phyloP scores from a whole-genome alignment of 2,888 invertebrate genomes.

The Parnassius glacialis region DNA sequence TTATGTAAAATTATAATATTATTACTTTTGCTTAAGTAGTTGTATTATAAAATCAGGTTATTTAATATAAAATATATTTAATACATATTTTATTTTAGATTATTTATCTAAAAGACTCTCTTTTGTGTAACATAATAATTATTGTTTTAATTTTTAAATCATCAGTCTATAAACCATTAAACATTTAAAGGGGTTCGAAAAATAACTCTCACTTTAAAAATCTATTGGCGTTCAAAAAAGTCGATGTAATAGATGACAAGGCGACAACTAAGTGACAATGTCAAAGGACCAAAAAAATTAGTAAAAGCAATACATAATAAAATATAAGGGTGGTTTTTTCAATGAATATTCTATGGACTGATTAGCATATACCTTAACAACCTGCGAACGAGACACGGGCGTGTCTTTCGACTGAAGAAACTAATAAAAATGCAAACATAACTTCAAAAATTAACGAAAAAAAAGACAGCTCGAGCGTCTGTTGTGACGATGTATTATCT shows the following conservation, averaged over 20 bases:
- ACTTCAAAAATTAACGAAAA: conserved; percentile 45
- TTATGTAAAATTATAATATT: neutral
- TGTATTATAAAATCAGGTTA: too few species aligned
- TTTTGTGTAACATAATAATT: too few species aligned
- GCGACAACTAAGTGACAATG: conserved; percentile 16
- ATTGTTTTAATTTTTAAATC: too few species aligned
- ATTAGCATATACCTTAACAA: conserved; percentile 68
- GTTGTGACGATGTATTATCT: conserved; percentile 50
- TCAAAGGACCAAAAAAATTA: conserved; percentile 33
- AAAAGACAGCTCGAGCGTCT: conserved; percentile 35
- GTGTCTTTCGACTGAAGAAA: conserved; percentile 43
- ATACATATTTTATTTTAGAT: too few species aligned
- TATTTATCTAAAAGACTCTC: too few species aligned
- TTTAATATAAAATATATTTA: too few species aligned
- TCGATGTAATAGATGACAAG: conserved; percentile 8
- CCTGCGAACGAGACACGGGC: conserved; percentile 60
- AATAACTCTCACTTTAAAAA: too few species aligned
- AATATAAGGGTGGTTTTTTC: conserved; percentile 54
- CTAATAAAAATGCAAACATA: conserved; percentile 61
- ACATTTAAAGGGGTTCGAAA: too few species aligned
- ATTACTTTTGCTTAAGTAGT: too few species aligned
- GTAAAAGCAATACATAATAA: conserved; percentile 44
- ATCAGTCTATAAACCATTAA: too few species aligned
- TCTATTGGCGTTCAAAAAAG: conserved; percentile 8
- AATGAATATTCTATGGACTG: conserved; percentile 61